Conservation (phyloP, 2,113 vertebrate genomes). For the Hypocryptadius cinnamomeus region DNA sequence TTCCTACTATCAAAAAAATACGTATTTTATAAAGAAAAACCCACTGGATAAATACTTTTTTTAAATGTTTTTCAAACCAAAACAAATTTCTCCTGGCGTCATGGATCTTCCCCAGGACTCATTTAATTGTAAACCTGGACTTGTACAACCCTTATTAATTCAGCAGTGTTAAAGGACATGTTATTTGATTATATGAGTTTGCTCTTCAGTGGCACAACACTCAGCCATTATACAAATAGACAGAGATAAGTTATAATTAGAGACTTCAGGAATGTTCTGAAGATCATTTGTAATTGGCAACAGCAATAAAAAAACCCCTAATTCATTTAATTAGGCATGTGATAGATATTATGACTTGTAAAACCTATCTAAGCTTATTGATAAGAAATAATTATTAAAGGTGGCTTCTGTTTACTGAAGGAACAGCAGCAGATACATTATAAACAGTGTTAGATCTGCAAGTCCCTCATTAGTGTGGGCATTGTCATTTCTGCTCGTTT, state of each 20-base stretch:
- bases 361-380: slow-evolving; percentile 43
- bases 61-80: background rate
- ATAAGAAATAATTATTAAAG: slow-evolving; percentile 35
- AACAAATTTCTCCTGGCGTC: background rate
- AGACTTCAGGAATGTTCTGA: slow-evolving; percentile 20
- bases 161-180: background rate
- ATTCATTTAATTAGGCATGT: slow-evolving; percentile 44
- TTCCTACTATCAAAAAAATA: background rate
- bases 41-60: background rate
- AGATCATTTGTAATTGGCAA: slow-evolving; percentile 16
- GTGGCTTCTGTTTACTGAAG: background rate
- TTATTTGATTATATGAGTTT: slow-evolving; percentile 31
- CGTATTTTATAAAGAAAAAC: background rate
- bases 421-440: background rate
- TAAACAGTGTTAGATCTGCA: background rate
- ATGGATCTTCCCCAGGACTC: background rate
- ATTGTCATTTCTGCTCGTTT: background rate
- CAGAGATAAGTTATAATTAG: slow-evolving; percentile 51
- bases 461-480: background rate
- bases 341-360: slow-evolving; percentile 38
- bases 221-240: slow-evolving; percentile 46
- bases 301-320: background rate
- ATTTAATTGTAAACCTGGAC: background rate
- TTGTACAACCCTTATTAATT: background rate
- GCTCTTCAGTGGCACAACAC: background rate